Evolutionary conservation across 2,888 invertebrate species (phyloP), one percentile per base, ranked within the genome.

Genomic region (Rotaria macrura): DNA sequence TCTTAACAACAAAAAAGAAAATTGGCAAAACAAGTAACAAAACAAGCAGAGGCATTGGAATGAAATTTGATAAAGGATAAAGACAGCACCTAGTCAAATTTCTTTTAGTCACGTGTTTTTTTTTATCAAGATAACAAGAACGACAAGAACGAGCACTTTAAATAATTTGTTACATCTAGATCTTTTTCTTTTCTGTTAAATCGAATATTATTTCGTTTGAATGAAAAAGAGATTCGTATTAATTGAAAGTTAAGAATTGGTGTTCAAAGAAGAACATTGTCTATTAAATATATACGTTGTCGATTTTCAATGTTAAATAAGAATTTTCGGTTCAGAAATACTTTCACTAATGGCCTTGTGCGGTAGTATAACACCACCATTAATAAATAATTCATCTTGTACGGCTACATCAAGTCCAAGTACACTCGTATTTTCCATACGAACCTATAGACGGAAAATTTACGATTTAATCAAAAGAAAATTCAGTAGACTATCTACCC

Each of bases 381-480:
- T 99, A 87, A 99, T 94, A 90, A 98, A 99, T 0, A 99, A 92
- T 91, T 99, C 99, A 90, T 99, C 99, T 90, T 97, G 96, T 0
- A 99, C 97, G 85, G 96, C 96, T 23, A 99, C 99, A 91, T 99
- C 97, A 92, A 99, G 98, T 0, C 99, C 99, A 1, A 99, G 93
- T 0, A 99, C 99, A 0, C 96, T 95, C 83, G 94, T 95, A 90
- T 97, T 97, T 91, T 99, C 99, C 94, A 99, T 95, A 84, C 99
- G 93, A 0, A 96, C 92, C 92, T 92, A 88, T 23, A 88, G 87
- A 52, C 52, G 87, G 29, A 49, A 49, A 4, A 12, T 17, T 85
- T 52, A 4, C 17, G 12, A 23, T 54, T 87, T 3, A 40, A 38
- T 20, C 29, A 6, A 54, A 34, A n/a, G 57, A 79, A n/a, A 86